Percentiles rank a stretch among this genome's conserved stretches.
Evolutionary conservation across 2,113 vertebrate species (phyloP).

Genomic region (Saccopteryx leptura): DNA sequence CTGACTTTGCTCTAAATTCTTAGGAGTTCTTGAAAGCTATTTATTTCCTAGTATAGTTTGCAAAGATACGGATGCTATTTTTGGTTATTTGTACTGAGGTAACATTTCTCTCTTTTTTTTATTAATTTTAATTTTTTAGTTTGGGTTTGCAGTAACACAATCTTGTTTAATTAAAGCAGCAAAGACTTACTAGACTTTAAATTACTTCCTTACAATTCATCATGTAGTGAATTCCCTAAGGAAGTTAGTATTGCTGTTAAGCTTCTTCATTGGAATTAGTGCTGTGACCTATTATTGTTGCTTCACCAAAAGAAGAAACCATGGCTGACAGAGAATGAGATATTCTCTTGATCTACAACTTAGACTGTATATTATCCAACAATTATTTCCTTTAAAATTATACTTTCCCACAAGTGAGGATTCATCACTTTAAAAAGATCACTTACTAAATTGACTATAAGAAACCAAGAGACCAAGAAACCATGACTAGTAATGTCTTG

Average conservation of each 20-base stretch:
- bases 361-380: neutral
- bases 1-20: neutral
- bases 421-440: slow-evolving; percentile 19
- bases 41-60: neutral
- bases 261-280: slow-evolving; percentile 1
- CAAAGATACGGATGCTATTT: neutral
- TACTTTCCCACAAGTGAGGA: neutral
- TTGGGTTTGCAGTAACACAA: neutral
- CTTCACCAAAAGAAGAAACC: neutral
- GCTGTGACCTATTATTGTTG: neutral
- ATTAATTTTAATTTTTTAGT: neutral
- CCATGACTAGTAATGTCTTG: neutral
- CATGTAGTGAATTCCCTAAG: neutral
- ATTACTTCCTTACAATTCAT: neutral
- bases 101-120: neutral
- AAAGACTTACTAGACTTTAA: slow-evolving; percentile 23
- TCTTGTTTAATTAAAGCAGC: slow-evolving; percentile 2
- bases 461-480: neutral
- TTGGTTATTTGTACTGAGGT: neutral
- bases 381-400: slow-evolving; percentile 20
- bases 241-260: neutral
- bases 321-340: neutral
- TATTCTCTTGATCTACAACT: neutral
- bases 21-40: neutral
- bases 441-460: neutral